Conservation (phyloP, 2,888 invertebrate species). For the Sarcophaga rosellei region DNA sequence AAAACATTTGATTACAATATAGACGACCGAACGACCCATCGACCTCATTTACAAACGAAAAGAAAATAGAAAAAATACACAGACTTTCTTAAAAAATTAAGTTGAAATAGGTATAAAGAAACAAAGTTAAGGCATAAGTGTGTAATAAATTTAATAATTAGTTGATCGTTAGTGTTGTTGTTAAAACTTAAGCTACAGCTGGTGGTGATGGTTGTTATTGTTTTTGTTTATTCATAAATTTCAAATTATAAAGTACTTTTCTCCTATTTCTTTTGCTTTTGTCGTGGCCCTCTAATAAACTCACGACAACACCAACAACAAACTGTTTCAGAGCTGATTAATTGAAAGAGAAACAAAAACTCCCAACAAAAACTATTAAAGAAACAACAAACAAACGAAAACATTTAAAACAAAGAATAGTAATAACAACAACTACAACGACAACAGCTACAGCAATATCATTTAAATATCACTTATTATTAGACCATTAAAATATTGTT, state of each 20-base stretch:
- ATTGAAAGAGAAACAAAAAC: conserved; percentile 1
- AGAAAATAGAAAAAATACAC: not conserved
- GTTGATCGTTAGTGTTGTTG: not conserved
- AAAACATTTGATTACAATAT: not conserved
- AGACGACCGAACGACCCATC: not conserved
- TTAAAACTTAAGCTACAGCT: conserved; percentile 15
- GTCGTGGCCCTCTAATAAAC: not conserved
- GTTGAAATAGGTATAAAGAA: not conserved
- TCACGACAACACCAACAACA: not conserved
- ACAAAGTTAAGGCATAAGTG: not conserved
- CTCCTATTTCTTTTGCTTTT: not conserved
- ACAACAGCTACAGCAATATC: not conserved
- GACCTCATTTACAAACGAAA: not conserved
- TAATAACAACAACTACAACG: conserved; percentile 1
- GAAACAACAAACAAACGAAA: not conserved
- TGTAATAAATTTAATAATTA: not conserved
- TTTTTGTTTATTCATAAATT: conserved; percentile 20
- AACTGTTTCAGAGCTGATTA: not conserved
- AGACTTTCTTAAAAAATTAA: not conserved
- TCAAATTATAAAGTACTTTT: not conserved
- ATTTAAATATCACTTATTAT: conserved; percentile 14
- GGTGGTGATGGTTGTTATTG: not conserved
- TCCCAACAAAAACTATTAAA: not conserved
- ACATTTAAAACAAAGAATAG: not conserved
- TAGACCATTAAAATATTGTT: conserved; percentile 11